phyloP scores from a whole-genome alignment of 1,140 invertebrate genomes.

The Bombus haemorrhoidalis region DNA sequence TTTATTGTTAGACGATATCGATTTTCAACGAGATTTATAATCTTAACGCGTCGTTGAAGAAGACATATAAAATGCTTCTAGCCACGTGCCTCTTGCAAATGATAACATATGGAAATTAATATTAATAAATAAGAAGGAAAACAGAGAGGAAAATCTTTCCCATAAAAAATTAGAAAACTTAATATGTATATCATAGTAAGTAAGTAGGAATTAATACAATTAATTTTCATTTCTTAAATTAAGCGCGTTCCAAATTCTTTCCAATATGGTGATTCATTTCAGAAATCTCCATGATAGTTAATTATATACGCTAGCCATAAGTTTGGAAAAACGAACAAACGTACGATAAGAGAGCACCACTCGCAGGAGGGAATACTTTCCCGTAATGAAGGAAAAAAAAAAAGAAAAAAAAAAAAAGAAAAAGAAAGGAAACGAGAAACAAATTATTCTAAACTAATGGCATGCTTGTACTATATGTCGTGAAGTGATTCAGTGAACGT shows the following conservation, averaged over 20 bases:
- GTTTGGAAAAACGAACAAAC: not conserved
- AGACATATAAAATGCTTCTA: not conserved
- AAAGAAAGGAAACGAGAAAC: not conserved
- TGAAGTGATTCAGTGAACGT: not conserved
- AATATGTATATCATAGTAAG: too few species aligned
- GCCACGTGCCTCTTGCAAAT: not conserved
- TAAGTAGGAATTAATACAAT: not conserved
- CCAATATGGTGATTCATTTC: not conserved
- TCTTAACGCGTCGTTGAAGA: not conserved
- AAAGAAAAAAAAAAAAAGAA: too few species aligned
- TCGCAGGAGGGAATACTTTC: slow-evolving; percentile 13
- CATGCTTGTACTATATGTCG: slow-evolving; percentile 15
- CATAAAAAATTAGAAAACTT: not conserved
- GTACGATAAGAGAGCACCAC: slow-evolving; percentile 9
- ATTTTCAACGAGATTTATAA: not conserved
- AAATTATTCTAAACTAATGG: slow-evolving; percentile 18
- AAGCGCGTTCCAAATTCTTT: not conserved
- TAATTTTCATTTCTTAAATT: not conserved
- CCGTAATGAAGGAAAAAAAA: not conserved
- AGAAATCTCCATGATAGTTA: not conserved
- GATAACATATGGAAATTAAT: not conserved
- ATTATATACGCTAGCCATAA: not conserved
- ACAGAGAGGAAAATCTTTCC: too few species aligned
- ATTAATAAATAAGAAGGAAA: not conserved
- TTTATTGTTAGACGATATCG: not conserved